Base-by-base conservation (phyloP, 2,113 vertebrate genomes). In the Onychostruthus taczanowskii region DNA sequence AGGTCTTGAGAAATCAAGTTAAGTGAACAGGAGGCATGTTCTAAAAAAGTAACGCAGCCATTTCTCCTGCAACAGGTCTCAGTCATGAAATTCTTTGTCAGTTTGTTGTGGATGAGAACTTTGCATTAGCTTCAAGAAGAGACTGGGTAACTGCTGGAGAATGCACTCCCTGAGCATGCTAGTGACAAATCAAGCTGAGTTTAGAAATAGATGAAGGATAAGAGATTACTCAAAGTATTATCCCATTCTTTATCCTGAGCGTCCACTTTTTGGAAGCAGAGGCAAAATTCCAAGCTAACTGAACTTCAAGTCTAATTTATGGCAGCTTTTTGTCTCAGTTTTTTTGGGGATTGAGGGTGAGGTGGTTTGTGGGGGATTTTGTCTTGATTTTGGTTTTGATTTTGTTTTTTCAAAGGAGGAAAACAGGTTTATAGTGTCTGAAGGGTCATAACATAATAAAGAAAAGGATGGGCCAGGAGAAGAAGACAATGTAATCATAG, bases 351-450 rank as follows among this genome's bases (percentile, higher is more conserved):
- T 61, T 26, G 9, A 46, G 20, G 2, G 8, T 22, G n/a, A 41
- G 7, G 9, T 41, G 12, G 7, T 23, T 67, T 46, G 17, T 9
- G 22, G 5, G 11, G 0, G 2, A 13, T 13, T 49, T 50, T 10
- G 4, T 17, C 64, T 66, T 18, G 15, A 0, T 28, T 28, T 47
- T 43, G 14, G 3, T 27, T 37, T 52, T 9, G 2, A 1, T 41
- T 16, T 33, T 24, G 15, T n/a, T 53, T 62, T 82, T 79, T 27
- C 14, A 35, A 52, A 77, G 11, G 12, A 66, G 10, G 6, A 41
- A 80, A 77, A 33, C 3, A 30, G 2, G 4, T 24, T 69, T 46
- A 41, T 13, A n/a, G 12, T 33, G 22, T 46, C 7, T 79, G 37
- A 47, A 52, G 5, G 13, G 2, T 61, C 41, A 22, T 17, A 58